Evolutionary conservation across 2,113 vertebrate species (phyloP), one percentile per base, ranked within the genome.

Genomic region (Budorcas taxicolor): DNA sequence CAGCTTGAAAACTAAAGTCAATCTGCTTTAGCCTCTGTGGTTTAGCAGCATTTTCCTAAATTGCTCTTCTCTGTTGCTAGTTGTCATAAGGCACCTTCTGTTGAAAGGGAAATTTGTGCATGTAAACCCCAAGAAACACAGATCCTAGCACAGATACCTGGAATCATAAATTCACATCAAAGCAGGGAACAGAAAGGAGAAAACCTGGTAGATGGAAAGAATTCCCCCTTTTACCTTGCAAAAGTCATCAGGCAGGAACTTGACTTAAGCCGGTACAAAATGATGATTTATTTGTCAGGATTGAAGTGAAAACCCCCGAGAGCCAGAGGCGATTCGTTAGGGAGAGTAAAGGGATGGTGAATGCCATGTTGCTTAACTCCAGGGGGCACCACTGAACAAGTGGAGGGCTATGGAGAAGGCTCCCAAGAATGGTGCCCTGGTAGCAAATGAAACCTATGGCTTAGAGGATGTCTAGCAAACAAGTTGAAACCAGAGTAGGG

Each of bases 1-100:
- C 90, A 96, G 40, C 57, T 82, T 93, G 57, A 92, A 97, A 97
- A 97, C 95, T 94, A 43, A 98, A 96, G 97, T 98, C 97, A 97
- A 94, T 98, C 95, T 97, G 94, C 85, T 97, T 97, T 96, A 95
- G 92, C 90, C 81, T 94, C 85, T 90, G 96, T 0, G 4, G 47
- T 94, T 97, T 96, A 92, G 58, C 58, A 96, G 74, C 58, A 80
- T 98, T 97, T 97, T 92, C 94, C 96, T 90, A 97, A 95, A 97
- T 97, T 96, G 90, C 55, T 83, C 87, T 95, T 94, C 83, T 94
- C 74, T 90, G 74, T 92, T 97, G 80, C 53, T 97, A 82, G 87
- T 91, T 97, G 80, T 83, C 96, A 78, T 84, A 93, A 95, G 87
- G 27, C 74, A 78, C n/a, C 52, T 98, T 96, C 57, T 92, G 29